Conservation (phyloP, 2,797 vertebrate species). For the Enteromius fasciolatus region DNA sequence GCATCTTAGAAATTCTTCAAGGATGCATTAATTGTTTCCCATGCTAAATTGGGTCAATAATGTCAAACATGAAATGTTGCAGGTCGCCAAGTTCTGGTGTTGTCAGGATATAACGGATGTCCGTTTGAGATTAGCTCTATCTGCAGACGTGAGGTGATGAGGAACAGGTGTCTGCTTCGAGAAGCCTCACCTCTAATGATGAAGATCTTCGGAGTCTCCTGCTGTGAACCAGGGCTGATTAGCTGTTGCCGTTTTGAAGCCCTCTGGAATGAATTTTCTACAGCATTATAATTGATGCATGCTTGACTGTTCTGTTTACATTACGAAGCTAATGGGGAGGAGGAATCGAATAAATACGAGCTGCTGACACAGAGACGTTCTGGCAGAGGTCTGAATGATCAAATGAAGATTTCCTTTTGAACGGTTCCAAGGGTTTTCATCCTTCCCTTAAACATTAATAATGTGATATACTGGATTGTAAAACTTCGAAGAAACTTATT, state of each 20-base stretch:
- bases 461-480: background rate
- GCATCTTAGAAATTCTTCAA: background rate
- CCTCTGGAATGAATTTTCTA: background rate
- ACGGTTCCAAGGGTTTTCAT: background rate
- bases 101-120: conserved; percentile 27
- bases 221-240: background rate
- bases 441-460: conserved; percentile 2
- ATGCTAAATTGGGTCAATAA: background rate
- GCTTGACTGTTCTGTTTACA: background rate
- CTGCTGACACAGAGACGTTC: conserved; percentile 30
- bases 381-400: conserved; percentile 22
- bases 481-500: background rate
- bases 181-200: conserved; percentile 6
- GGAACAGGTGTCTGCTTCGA: conserved; percentile 62
- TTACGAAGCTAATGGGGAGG: background rate
- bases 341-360: background rate
- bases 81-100: background rate
- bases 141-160: conserved; percentile 50
- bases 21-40: background rate
- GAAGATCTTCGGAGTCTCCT: background rate
- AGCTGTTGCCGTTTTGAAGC: background rate
- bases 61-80: background rate
- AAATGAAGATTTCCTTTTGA: conserved; percentile 19
- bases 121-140: conserved; percentile 64
- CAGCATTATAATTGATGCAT: background rate